phyloP scores from a whole-genome alignment of 2,797 vertebrate species.

The Macropus fuliginosus region DNA sequence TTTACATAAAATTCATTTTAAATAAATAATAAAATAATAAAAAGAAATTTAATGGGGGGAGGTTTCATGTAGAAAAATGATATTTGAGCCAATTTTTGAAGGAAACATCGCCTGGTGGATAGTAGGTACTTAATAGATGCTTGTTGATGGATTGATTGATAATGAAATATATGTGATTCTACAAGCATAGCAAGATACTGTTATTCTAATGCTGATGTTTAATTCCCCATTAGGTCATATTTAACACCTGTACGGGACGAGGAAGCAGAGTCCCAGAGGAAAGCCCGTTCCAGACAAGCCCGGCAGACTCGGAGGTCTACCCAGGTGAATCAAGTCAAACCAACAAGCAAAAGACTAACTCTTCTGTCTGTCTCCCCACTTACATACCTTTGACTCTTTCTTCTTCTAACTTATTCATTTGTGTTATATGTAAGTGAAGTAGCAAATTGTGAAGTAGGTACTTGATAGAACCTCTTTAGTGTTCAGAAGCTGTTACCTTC shows the following conservation, averaged over 20 bases:
- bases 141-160: not conserved
- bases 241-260: constrained; percentile 93
- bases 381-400: not conserved
- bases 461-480: not conserved
- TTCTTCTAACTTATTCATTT: not conserved
- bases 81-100: not conserved
- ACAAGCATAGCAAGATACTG: not conserved
- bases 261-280: constrained; percentile 95
- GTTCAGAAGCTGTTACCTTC: not conserved
- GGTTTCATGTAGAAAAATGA: not conserved
- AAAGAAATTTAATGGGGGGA: too few species aligned
- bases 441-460: not conserved
- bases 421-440: not conserved
- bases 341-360: not conserved
- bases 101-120: not conserved
- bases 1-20: too few species aligned
- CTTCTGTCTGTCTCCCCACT: not conserved
- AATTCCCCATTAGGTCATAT: constrained; percentile 81
- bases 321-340: constrained; percentile 85
- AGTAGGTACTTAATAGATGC: not conserved
- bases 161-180: not conserved
- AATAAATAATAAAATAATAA: too few species aligned
- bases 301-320: constrained; percentile 95
- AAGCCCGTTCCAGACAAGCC: constrained; percentile 94
- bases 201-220: not conserved